Percentiles rank a stretch among this genome's conserved stretches.
Conservation (phyloP, 1,140 invertebrate genomes). For the Cephus cinctus region DNA sequence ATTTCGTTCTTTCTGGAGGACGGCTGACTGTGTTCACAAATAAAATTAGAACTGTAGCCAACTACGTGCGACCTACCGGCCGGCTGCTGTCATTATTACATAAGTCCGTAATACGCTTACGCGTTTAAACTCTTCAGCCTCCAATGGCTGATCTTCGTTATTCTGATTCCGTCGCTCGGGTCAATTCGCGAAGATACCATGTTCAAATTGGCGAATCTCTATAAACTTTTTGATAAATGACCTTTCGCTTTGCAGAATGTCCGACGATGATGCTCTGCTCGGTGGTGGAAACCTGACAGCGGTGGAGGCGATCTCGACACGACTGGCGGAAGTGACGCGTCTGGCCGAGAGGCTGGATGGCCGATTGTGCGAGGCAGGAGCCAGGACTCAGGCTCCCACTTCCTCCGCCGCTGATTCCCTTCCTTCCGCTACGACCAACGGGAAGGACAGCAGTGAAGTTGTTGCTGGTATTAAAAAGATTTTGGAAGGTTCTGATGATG, state of each 20-base stretch:
- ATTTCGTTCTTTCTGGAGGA: too few relatives aligned
- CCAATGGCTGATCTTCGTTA: too few relatives aligned
- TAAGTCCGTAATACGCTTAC: too few relatives aligned
- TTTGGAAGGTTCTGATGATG: not conserved
- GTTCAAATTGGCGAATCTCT: too few relatives aligned
- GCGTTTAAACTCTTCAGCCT: too few relatives aligned
- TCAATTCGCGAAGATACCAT: too few relatives aligned
- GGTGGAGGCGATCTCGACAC: conserved; percentile 65
- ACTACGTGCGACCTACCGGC: too few relatives aligned
- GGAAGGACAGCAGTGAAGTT: not conserved
- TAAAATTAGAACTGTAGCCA: too few relatives aligned
- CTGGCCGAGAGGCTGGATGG: conserved; percentile 67
- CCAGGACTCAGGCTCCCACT: conserved; percentile 36
- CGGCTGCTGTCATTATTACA: too few relatives aligned
- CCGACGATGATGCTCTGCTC: conserved; percentile 22
- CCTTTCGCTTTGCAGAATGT: conserved; percentile 38
- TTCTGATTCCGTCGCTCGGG: too few relatives aligned
- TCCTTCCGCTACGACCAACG: not conserved
- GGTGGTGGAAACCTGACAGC: conserved; percentile 60
- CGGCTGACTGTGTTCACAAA: too few relatives aligned
- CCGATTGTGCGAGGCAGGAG: conserved; percentile 56
- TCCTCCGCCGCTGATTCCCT: not conserved
- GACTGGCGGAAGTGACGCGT: conserved; percentile 64
- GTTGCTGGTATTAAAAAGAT: not conserved
- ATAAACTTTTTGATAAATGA: too few relatives aligned